phyloP scores from a whole-genome alignment of 1,140 invertebrate species.

The Theocolax elegans region DNA sequence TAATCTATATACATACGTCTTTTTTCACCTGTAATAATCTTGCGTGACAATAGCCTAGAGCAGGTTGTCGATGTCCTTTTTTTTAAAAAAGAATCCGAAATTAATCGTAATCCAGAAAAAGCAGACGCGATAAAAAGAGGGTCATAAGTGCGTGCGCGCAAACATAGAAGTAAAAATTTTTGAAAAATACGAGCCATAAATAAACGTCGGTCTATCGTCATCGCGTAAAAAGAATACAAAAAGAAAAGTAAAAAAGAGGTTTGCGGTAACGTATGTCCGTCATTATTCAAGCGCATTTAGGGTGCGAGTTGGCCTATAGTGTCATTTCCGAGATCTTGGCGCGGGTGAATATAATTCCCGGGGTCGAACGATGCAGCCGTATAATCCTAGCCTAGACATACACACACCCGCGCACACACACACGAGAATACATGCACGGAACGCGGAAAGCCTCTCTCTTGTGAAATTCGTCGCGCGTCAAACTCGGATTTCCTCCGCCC shows the following conservation, averaged over 20 bases:
- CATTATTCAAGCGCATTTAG: conserved; percentile 36
- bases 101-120: background rate
- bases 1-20: too few relatives aligned
- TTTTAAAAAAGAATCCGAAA: too few relatives aligned
- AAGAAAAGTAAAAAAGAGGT: background rate
- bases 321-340: conserved; percentile 12
- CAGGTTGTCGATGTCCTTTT: too few relatives aligned
- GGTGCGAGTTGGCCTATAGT: conserved; percentile 3
- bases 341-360: background rate
- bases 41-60: too few relatives aligned
- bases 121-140: too few relatives aligned
- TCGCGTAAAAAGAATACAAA: conserved; percentile 20
- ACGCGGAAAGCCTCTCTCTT: conserved; percentile 25
- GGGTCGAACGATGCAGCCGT: conserved; percentile 8
- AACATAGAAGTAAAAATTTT: background rate
- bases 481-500: conserved; percentile 10
- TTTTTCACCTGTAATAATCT: too few relatives aligned
- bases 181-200: conserved; percentile 10
- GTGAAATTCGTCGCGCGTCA: conserved; percentile 38
- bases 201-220: background rate
- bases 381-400: too few relatives aligned
- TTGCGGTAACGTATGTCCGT: conserved; percentile 26
- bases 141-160: too few relatives aligned
- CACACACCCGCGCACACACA: too few relatives aligned
- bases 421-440: background rate